These are phyloP conservation scores for Caenorhabditis brenneri DNA, from an alignment of 1,140 invertebrate species.

Conservation along the genomic window DNA sequence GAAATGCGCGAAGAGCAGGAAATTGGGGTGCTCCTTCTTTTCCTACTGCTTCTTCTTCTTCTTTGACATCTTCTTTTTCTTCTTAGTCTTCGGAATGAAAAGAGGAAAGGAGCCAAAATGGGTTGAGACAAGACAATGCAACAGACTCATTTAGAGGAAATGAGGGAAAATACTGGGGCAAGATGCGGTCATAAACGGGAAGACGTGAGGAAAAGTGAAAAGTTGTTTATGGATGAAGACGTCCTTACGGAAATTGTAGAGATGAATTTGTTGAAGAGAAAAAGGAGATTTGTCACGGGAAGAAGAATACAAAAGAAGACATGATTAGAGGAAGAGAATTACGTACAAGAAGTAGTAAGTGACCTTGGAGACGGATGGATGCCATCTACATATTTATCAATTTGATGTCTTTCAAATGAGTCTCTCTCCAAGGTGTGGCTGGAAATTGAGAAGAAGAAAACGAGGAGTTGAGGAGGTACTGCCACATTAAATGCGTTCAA, in stretches of 20 bases:
- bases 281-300: neutral
- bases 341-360: neutral
- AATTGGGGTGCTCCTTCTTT: neutral
- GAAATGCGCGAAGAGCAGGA: slow-evolving; percentile 29
- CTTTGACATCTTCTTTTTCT: neutral
- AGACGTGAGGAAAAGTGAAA: slow-evolving; percentile 36
- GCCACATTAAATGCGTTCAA: neutral
- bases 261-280: neutral
- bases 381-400: slow-evolving; percentile 22
- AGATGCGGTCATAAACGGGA: neutral
- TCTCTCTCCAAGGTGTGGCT: neutral
- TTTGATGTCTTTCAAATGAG: neutral
- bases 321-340: slow-evolving; percentile 14
- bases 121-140: slow-evolving; percentile 42
- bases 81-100: neutral
- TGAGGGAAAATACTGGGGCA: neutral
- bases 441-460: neutral
- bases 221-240: slow-evolving; percentile 36
- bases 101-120: neutral
- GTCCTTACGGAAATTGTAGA: slow-evolving; percentile 14
- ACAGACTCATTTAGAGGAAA: slow-evolving; percentile 6
- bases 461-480: too few relatives aligned
- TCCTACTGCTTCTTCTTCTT: neutral
- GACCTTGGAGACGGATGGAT: slow-evolving; percentile 25
- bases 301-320: slow-evolving; percentile 11